These are phyloP conservation scores for Griposia aprilina DNA, from an alignment of 2,888 invertebrate species.

Conservation along the genomic window DNA sequence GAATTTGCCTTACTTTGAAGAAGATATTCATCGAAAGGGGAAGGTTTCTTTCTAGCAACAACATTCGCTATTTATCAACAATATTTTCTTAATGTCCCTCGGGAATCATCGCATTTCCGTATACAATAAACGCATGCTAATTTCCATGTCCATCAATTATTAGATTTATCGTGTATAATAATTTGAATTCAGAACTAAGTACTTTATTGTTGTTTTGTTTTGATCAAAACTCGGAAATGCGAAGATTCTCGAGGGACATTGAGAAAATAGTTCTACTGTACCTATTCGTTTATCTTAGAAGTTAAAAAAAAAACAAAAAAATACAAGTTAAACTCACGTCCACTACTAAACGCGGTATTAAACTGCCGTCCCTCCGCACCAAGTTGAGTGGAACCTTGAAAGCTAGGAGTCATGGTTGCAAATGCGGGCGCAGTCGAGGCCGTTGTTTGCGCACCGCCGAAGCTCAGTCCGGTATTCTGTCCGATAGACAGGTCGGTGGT, in stretches of 20 bases:
- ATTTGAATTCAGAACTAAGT: too few relatives aligned
- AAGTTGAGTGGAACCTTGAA: constrained; percentile 25
- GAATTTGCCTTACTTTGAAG: too few relatives aligned
- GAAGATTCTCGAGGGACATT: too few relatives aligned
- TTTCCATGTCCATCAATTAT: too few relatives aligned
- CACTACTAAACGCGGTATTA: constrained; percentile 35
- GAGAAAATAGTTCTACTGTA: not conserved
- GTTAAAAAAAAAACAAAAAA: not conserved
- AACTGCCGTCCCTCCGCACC: not conserved
- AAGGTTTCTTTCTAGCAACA: too few relatives aligned
- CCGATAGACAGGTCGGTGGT: not conserved
- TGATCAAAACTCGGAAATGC: too few relatives aligned
- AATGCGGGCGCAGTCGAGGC: constrained; percentile 50
- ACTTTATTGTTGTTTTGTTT: too few relatives aligned
- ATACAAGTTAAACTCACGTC: constrained; percentile 15
- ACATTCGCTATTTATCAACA: not conserved
- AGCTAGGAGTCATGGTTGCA: constrained; percentile 41
- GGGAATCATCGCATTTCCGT: too few relatives aligned
- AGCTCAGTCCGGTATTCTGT: constrained; percentile 43
- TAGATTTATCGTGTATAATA: too few relatives aligned
- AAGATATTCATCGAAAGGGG: too few relatives aligned
- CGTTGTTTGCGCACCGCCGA: constrained; percentile 36
- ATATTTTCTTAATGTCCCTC: too few relatives aligned
- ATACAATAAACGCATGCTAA: too few relatives aligned
- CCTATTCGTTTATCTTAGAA: not conserved